Evolutionary conservation across 2,797 vertebrate genomes (phyloP).

Genomic region (Bradypus variegatus): DNA sequence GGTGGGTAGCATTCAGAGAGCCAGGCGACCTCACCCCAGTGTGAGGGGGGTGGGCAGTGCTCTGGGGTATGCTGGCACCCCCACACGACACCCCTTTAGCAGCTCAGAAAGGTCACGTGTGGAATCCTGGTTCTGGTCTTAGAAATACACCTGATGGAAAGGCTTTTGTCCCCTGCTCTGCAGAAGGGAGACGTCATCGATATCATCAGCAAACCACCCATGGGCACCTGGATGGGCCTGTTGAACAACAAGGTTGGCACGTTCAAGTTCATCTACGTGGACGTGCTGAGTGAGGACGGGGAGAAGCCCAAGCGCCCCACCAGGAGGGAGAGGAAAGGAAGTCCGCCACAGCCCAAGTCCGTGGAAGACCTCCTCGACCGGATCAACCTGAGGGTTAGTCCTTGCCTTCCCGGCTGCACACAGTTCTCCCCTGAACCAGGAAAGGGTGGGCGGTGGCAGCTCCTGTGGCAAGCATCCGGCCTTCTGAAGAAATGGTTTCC

Average conservation of each 20-base stretch:
- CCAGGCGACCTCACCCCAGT: not conserved
- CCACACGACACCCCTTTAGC: fast-evolving
- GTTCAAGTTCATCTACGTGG: constrained; percentile 99
- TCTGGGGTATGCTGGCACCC: too few species aligned
- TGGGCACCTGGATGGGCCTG: constrained; percentile 99
- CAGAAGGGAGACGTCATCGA: constrained; percentile 97
- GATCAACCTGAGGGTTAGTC: constrained; percentile 91
- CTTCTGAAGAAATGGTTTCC: not conserved
- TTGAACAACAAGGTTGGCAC: constrained; percentile 98
- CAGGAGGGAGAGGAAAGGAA: constrained; percentile 87
- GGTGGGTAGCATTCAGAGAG: not conserved
- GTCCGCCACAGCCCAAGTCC: constrained; percentile 90
- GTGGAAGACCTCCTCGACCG: constrained; percentile 96
- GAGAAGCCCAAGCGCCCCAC: constrained; percentile 93
- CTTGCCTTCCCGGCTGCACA: not conserved
- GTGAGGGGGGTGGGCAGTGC: not conserved
- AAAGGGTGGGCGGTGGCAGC: too few species aligned
- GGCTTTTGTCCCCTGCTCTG: constrained; percentile 43
- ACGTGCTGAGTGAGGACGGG: constrained; percentile 91
- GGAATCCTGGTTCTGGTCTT: not conserved
- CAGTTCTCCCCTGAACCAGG: not conserved
- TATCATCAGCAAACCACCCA: constrained; percentile 98
- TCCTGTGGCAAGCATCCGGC: too few species aligned
- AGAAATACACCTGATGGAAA: constrained; percentile 1
- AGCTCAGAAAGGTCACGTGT: not conserved